Evolutionary conservation across 2,797 vertebrate genomes (phyloP).

Genomic region (Borostomias antarcticus): DNA sequence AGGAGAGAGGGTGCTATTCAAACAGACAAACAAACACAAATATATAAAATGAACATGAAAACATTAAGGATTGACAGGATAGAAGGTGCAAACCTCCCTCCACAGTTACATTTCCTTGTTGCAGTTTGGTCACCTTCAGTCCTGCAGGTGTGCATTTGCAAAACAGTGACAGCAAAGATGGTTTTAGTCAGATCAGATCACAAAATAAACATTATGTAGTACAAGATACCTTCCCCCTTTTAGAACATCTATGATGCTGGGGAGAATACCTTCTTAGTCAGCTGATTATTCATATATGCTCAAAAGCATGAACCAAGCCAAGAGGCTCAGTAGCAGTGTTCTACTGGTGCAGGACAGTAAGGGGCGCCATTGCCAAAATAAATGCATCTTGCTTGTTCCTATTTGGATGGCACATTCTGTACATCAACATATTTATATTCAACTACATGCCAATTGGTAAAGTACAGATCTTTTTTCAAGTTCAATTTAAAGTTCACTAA

Average conservation of each 20-base stretch:
- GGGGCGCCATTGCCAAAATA: conserved; percentile 57
- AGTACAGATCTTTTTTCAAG: too few species aligned
- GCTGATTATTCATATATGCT: conserved; percentile 18
- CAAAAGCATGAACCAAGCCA: neutral
- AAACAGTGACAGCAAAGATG: conserved; percentile 44
- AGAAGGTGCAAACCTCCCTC: neutral
- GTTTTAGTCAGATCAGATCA: neutral
- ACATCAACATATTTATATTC: neutral
- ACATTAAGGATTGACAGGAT: conserved; percentile 20
- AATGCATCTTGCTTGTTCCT: conserved; percentile 2
- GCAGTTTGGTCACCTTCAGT: conserved; percentile 25
- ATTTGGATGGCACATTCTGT: neutral
- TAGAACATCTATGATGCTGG: too few species aligned
- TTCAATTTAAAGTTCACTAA: too few species aligned
- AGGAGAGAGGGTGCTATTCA: conserved; percentile 23
- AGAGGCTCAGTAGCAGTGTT: conserved; percentile 60
- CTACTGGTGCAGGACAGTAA: conserved; percentile 54
- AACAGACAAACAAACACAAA: conserved; percentile 26
- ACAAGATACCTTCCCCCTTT: neutral
- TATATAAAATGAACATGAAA: conserved; percentile 34
- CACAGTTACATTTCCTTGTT: conserved; percentile 17
- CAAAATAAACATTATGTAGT: neutral
- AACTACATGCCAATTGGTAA: too few species aligned
- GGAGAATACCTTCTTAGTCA: neutral
- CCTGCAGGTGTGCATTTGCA: conserved; percentile 43